These are phyloP conservation scores for Pachycephala philippinensis DNA, from an alignment of 2,113 vertebrate species.

Conservation along the genomic window DNA sequence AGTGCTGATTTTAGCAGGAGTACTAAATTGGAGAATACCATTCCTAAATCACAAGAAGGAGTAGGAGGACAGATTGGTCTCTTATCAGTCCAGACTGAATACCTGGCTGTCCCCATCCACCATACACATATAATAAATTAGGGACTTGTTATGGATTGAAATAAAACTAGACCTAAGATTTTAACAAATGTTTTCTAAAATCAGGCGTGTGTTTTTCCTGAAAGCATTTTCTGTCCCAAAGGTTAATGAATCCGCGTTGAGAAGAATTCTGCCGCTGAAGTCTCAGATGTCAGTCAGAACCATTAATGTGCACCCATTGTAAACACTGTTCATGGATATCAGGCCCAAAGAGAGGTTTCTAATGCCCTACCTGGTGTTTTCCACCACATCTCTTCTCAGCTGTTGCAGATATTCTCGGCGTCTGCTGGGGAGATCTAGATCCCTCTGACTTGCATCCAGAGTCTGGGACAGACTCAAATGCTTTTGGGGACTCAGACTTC, in stretches of 20 bases:
- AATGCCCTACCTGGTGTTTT: slow-evolving; percentile 76
- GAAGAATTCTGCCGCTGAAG: neutral
- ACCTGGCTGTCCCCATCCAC: neutral
- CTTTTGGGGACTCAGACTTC: slow-evolving; percentile 86
- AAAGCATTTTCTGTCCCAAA: neutral
- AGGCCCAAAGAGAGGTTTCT: neutral
- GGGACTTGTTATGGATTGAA: neutral
- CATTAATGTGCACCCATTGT: rapidly evolving
- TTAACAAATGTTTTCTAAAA: neutral
- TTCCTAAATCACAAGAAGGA: neutral
- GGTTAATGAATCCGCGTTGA: neutral
- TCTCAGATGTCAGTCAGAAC: neutral
- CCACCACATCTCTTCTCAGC: slow-evolving; percentile 80
- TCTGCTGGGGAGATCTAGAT: slow-evolving; percentile 72
- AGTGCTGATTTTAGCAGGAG: neutral
- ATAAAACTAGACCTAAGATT: neutral
- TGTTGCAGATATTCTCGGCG: slow-evolving; percentile 81
- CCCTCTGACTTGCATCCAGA: slow-evolving; percentile 33
- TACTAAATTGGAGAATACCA: neutral
- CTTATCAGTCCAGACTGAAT: neutral
- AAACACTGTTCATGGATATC: neutral
- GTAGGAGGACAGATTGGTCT: neutral
- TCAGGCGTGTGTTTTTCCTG: neutral
- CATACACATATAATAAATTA: neutral
- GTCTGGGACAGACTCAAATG: slow-evolving; percentile 50